Percentiles rank a stretch among this genome's conserved stretches.
Conservation (phyloP, 2,888 invertebrate species). For the Leptothorax acervorum region DNA sequence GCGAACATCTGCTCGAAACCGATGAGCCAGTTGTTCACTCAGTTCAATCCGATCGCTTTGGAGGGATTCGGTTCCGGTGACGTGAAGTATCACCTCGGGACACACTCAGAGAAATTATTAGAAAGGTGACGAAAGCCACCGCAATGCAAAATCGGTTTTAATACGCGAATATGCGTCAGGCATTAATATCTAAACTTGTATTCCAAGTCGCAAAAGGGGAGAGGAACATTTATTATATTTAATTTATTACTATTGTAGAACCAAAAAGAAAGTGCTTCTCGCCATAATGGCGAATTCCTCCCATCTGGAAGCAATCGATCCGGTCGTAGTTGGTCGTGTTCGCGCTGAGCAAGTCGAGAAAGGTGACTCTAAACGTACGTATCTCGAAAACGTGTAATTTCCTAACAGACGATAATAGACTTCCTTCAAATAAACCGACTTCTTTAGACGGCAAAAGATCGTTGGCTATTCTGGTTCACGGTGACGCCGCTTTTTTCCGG, state of each 20-base stretch:
- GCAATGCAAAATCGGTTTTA: conserved; percentile 7
- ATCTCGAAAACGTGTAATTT: conserved; percentile 11
- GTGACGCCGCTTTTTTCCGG: conserved; percentile 90
- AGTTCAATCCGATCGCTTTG: conserved; percentile 94
- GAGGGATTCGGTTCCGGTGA: conserved; percentile 94
- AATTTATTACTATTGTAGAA: conserved; percentile 61
- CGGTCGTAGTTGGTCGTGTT: conserved; percentile 95
- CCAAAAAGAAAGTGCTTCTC: conserved; percentile 88
- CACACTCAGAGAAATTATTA: conserved; percentile 88
- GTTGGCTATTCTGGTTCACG: conserved; percentile 90
- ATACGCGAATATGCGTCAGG: not conserved
- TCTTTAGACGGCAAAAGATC: conserved; percentile 87
- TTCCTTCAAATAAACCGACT: not conserved
- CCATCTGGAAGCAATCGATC: conserved; percentile 95
- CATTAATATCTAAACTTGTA: not conserved
- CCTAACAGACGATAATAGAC: not conserved
- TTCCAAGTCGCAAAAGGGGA: not conserved
- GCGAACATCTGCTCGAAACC: conserved; percentile 93
- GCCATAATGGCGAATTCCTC: conserved; percentile 97
- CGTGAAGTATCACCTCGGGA: conserved; percentile 96
- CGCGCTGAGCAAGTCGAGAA: conserved; percentile 95
- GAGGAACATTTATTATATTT: not conserved
- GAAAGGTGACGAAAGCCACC: conserved; percentile 72
- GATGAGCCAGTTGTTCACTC: conserved; percentile 94
- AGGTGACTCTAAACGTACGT: conserved; percentile 91